Conservation (phyloP, 1,140 invertebrate species). For the Mylabris phalerata region DNA sequence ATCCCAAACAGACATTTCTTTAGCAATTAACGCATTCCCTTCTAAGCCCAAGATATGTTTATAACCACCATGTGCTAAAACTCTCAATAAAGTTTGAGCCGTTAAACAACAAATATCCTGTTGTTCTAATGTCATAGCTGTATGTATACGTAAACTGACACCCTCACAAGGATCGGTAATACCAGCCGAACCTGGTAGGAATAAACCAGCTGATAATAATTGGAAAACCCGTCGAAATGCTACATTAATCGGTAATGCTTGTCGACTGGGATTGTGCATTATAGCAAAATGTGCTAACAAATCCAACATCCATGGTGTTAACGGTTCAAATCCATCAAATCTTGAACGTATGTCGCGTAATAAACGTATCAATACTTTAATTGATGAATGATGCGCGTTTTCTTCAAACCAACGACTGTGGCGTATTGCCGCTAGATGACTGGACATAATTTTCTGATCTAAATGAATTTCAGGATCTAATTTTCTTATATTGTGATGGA, state of each 20-base stretch:
- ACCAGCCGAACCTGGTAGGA: constrained; percentile 90
- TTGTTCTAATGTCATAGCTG: constrained; percentile 86
- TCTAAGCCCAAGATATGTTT: constrained; percentile 80
- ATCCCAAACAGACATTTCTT: constrained; percentile 87
- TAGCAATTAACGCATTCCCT: constrained; percentile 63
- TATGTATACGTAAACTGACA: constrained; percentile 82
- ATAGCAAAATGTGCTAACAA: constrained; percentile 92
- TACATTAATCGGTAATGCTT: constrained; percentile 85
- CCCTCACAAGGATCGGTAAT: constrained; percentile 92
- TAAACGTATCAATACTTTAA: constrained; percentile 91
- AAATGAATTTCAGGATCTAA: constrained; percentile 87
- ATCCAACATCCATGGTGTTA: constrained; percentile 96
- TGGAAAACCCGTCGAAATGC: constrained; percentile 85
- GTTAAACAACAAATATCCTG: constrained; percentile 91
- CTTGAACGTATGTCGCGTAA: constrained; percentile 82
- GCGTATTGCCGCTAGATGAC: constrained; percentile 86
- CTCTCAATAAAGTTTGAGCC: constrained; percentile 76
- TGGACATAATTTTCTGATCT: constrained; percentile 77
- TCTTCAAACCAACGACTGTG: constrained; percentile 98
- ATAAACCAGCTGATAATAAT: constrained; percentile 86
- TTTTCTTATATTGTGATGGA: constrained; percentile 89
- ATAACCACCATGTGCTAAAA: constrained; percentile 86
- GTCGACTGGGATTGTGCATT: constrained; percentile 90
- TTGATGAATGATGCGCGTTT: constrained; percentile 94
- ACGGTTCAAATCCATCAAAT: constrained; percentile 82